phyloP scores from a whole-genome alignment of 2,797 vertebrate species.

The Acanthiza pusilla region DNA sequence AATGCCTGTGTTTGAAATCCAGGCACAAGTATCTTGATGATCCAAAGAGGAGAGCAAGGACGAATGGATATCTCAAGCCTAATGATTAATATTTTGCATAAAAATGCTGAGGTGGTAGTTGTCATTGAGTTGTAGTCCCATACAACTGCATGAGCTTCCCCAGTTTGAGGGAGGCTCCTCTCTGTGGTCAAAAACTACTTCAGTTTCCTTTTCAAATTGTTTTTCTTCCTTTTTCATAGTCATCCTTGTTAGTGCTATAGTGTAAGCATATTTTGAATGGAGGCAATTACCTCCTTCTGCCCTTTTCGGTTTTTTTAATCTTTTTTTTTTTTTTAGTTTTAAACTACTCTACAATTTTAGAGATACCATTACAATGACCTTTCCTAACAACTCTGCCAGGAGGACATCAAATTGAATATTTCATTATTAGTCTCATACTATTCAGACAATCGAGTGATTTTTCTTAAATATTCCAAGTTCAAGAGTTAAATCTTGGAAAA shows the following conservation, averaged over 20 bases:
- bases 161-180: not conserved
- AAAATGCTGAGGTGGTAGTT: not conserved
- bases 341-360: not conserved
- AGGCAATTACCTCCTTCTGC: not conserved
- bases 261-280: not conserved
- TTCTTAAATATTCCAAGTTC: not conserved
- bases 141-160: not conserved
- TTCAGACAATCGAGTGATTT: not conserved
- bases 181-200: not conserved
- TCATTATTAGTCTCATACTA: not conserved
- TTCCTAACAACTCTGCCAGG: not conserved
- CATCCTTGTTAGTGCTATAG: not conserved
- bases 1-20: not conserved
- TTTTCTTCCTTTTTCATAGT: not conserved
- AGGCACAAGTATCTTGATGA: not conserved
- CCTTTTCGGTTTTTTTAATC: not conserved
- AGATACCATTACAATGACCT: not conserved
- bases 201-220: not conserved
- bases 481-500: slow-evolving; percentile 6
- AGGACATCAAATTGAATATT: not conserved
- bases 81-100: not conserved
- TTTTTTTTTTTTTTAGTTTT: not conserved
- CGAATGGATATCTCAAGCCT: not conserved
- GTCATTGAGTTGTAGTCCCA: not conserved
- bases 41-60: not conserved